phyloP scores from a whole-genome alignment of 2,113 vertebrate species.

The Anhinga rufa region DNA sequence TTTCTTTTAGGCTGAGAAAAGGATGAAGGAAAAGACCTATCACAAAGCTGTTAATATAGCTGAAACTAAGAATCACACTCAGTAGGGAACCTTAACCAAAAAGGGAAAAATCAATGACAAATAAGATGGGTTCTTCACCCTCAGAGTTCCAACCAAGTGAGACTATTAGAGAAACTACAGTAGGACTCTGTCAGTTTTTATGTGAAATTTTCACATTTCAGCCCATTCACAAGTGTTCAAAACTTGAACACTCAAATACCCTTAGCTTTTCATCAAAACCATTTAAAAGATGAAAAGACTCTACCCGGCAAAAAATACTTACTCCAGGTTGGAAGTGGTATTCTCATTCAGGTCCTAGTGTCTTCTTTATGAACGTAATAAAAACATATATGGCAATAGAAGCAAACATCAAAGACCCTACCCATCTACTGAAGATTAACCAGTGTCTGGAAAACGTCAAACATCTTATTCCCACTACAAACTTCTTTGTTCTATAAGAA shows the following conservation, averaged over 20 bases:
- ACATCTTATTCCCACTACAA: background rate
- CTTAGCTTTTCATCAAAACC: background rate
- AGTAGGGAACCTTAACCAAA: constrained; percentile 25
- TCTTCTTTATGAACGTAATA: background rate
- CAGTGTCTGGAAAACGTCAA: background rate
- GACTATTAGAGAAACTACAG: constrained; percentile 42
- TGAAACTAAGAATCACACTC: constrained; percentile 41
- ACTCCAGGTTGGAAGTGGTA: background rate
- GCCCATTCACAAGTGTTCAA: background rate
- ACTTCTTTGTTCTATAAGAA: background rate
- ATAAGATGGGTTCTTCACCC: constrained; percentile 42
- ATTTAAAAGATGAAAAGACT: background rate
- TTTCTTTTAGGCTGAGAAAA: background rate
- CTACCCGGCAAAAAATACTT: background rate
- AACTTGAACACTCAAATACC: background rate
- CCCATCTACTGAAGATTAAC: background rate
- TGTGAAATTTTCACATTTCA: background rate
- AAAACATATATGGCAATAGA: background rate
- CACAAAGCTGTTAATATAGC: constrained; percentile 15
- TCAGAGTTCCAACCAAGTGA: constrained; percentile 48
- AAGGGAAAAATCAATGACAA: constrained; percentile 59
- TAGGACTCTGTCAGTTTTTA: background rate
- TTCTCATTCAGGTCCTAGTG: background rate
- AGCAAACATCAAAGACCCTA: background rate
- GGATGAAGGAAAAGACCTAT: background rate